Evolutionary conservation across 2,888 invertebrate species (phyloP).

Genomic region (Dexiosoma caninum): DNA sequence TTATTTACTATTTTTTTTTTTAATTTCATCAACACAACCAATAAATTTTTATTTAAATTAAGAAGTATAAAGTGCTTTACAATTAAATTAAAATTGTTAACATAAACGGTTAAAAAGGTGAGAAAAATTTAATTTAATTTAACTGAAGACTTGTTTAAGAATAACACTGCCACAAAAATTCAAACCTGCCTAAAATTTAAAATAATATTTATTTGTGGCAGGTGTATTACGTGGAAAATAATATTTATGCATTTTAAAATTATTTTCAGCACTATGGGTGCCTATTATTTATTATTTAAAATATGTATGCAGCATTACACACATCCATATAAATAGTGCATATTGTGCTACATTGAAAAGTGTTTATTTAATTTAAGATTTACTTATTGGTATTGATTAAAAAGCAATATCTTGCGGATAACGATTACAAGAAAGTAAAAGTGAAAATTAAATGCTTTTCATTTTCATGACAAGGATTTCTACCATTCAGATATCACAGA

Average conservation of each 20-base stretch:
- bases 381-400: neutral
- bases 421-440: no score
- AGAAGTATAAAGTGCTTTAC: neutral
- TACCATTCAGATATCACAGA: neutral
- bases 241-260: no score
- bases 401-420: no score
- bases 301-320: neutral
- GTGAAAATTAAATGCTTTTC: constrained; percentile 21
- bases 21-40: no score
- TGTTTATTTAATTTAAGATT: neutral
- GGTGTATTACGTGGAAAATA: no score
- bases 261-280: no score
- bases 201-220: no score
- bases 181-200: neutral
- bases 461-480: constrained; percentile 44
- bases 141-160: neutral
- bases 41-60: neutral
- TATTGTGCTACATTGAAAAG: no score
- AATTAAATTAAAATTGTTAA: neutral
- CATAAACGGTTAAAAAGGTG: neutral
- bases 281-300: no score
- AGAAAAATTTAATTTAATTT: neutral
- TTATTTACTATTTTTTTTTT: no score
- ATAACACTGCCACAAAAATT: neutral
- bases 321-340: neutral